A percentile compares a stretch with the other conserved stretches of the same genome.
Conservation (phyloP, 2,888 invertebrate species). For the Phorcus lineatus region DNA sequence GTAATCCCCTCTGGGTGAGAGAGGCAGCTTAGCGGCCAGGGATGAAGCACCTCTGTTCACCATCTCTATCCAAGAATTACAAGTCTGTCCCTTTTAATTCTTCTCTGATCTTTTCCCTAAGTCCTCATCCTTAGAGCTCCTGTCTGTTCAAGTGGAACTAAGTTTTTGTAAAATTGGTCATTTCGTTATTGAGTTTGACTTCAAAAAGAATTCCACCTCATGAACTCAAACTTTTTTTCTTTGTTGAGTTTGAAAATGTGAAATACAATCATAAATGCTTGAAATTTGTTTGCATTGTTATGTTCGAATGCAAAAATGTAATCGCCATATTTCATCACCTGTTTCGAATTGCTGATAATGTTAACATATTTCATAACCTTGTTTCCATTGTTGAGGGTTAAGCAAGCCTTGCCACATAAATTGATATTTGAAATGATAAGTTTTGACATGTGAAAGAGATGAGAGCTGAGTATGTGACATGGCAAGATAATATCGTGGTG, state of each 20-base stretch:
- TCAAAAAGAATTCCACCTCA: no score
- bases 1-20: background rate
- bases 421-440: conserved; percentile 14
- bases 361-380: no score
- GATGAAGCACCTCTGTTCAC: background rate
- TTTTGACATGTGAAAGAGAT: conserved; percentile 18
- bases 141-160: background rate
- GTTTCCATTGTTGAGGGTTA: background rate
- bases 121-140: background rate
- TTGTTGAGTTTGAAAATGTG: no score
- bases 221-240: no score
- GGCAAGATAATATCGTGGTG: conserved; percentile 2
- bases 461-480: background rate
- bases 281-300: no score
- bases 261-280: no score
- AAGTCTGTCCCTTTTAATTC: background rate
- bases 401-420: background rate
- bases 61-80: background rate
- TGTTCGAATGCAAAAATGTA: no score
- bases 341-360: no score
- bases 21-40: background rate
- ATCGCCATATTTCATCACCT: no score
- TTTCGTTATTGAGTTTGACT: no score
- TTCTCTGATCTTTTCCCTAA: background rate
- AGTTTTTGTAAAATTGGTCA: background rate